Conservation (phyloP, 92 coral and sea anemone genomes). For the Hydrozoanthus gracilis region DNA sequence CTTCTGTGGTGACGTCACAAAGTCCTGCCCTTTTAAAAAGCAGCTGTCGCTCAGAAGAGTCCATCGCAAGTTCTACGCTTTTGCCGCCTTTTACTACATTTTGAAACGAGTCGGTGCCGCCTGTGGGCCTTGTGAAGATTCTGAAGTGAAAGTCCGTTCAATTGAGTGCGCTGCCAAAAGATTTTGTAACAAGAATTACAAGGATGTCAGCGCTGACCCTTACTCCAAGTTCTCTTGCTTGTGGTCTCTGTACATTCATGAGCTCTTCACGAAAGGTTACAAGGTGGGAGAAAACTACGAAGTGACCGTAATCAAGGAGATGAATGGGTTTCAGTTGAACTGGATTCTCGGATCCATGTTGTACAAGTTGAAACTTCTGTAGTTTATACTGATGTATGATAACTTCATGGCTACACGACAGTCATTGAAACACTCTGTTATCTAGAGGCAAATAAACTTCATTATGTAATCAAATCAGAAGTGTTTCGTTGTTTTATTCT, state of each 20-base stretch:
- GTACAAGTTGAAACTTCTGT: slow-evolving; percentile 2
- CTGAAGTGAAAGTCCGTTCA: slow-evolving; percentile 19
- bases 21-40: slow-evolving; percentile 36
- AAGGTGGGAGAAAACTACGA: neutral
- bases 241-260: no score
- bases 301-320: neutral
- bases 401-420: no score
- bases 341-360: neutral
- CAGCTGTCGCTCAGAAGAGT: slow-evolving; percentile 34
- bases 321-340: slow-evolving; percentile 9
- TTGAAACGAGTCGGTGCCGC: slow-evolving; percentile 28
- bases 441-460: no score
- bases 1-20: slow-evolving; percentile 17
- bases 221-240: slow-evolving; percentile 14
- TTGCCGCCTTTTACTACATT: slow-evolving; percentile 39
- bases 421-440: no score
- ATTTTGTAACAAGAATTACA: slow-evolving; percentile 37
- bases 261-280: slow-evolving; percentile 31
- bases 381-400: neutral
- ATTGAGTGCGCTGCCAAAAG: neutral
- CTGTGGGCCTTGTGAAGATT: neutral
- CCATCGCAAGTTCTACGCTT: slow-evolving; percentile 35
- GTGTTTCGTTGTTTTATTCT: no score
- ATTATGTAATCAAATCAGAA: no score
- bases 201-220: slow-evolving; percentile 10